Percentiles rank a stretch among this genome's conserved stretches.
Evolutionary conservation across 2,888 invertebrate genomes (phyloP).

Genomic region (Clunio marinus): DNA sequence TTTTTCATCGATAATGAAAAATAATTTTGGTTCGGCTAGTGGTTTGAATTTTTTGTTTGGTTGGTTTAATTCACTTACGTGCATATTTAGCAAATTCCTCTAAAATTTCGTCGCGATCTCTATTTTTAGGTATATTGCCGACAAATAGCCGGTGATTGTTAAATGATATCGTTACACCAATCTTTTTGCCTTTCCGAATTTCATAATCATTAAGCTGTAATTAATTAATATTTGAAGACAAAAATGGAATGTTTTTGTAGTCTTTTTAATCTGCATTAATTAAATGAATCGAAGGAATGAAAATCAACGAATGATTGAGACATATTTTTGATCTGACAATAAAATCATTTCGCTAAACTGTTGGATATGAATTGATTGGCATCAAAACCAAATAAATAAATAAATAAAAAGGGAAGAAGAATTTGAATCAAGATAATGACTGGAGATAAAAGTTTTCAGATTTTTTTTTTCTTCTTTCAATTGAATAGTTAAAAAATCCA

Average conservation of each 20-base stretch:
- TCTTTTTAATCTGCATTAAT: constrained; percentile 7
- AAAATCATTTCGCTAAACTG: no score
- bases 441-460: no score
- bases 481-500: neutral
- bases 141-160: constrained; percentile 99
- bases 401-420: constrained; percentile 40
- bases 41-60: constrained; percentile 41
- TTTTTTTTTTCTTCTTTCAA: neutral
- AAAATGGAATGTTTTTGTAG: neutral
- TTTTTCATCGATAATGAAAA: neutral
- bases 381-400: neutral
- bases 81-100: constrained; percentile 99
- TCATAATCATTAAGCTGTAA: constrained; percentile 99
- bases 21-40: constrained; percentile 9
- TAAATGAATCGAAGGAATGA: neutral
- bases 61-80: constrained; percentile 73
- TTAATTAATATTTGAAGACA: constrained; percentile 60
- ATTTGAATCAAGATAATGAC: constrained; percentile 39
- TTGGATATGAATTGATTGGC: no score
- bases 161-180: constrained; percentile 99
- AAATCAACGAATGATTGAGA: neutral
- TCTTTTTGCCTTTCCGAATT: constrained; percentile 98
- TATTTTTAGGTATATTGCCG: constrained; percentile 99
- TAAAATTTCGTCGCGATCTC: constrained; percentile 98
- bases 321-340: no score